phyloP scores from a whole-genome alignment of 1,140 invertebrate species.

The Solenopsis invicta region DNA sequence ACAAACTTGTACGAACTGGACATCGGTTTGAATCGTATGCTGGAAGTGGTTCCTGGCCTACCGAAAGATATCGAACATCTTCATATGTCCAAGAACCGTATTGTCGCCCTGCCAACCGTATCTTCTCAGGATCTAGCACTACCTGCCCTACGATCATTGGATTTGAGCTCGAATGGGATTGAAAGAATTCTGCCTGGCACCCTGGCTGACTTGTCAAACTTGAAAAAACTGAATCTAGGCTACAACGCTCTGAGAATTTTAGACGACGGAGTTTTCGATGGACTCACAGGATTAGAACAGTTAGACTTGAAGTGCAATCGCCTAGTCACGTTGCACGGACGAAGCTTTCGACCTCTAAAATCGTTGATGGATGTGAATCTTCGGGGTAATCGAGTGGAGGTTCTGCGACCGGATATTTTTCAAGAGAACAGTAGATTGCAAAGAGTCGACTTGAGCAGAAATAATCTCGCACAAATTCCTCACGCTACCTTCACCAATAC shows the following conservation, averaged over 20 bases:
- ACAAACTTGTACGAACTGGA: slow-evolving; percentile 93
- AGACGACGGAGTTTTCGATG: slow-evolving; percentile 91
- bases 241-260: slow-evolving; percentile 92
- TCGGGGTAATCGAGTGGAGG: slow-evolving; percentile 92
- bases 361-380: slow-evolving; percentile 91
- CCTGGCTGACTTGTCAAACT: slow-evolving; percentile 90
- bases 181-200: slow-evolving; percentile 90
- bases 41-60: slow-evolving; percentile 91
- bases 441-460: slow-evolving; percentile 92
- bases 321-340: slow-evolving; percentile 89
- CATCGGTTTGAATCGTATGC: slow-evolving; percentile 91
- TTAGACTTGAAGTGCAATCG: slow-evolving; percentile 93
- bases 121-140: slow-evolving; percentile 90
- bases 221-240: slow-evolving; percentile 92
- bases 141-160: slow-evolving; percentile 91
- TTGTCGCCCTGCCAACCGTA: slow-evolving; percentile 89
- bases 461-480: slow-evolving; percentile 91
- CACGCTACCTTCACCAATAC: slow-evolving; percentile 89
- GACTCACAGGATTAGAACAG: slow-evolving; percentile 91
- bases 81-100: slow-evolving; percentile 92
- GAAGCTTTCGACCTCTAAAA: slow-evolving; percentile 89
- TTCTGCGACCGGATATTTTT: slow-evolving; percentile 90
- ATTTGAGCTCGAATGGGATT: slow-evolving; percentile 93
- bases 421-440: slow-evolving; percentile 89
- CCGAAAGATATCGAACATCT: slow-evolving; percentile 93